Evolutionary conservation across 2,888 invertebrate species (phyloP), one percentile per base, ranked within the genome.

Genomic region (Sericinus montela): DNA sequence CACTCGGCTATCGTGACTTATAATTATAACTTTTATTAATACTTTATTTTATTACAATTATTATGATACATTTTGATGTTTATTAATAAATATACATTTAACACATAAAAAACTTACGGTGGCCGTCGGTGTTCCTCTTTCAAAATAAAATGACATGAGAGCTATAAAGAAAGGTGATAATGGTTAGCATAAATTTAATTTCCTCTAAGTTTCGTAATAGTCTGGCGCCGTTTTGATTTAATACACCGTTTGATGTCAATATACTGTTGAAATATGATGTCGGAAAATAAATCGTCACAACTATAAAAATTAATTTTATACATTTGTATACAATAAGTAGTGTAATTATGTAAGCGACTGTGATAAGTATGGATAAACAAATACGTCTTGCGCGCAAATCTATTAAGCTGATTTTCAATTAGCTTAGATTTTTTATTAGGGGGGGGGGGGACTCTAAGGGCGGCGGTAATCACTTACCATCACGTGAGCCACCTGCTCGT

Each of bases 221-320:
- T 3, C 32, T 23, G 45, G 45, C 50, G 37, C 45, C 45, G 16
- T 41, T 36, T 37, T 45, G 37, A 45, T 51, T 51, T 45, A 42
- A 45, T 41, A 42, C 34, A n/a, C 32, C 9, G 41, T 51, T 51
- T 51, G 50, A 51, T 45, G 45, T 51, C 37, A 37, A 41, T 51
- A 38, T 37, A 41, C 13, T 37, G 8, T 41, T 42, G 13, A 45
- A 37, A 42, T 16, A 42, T 41, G 37, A 50, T 37, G 48, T 30
- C 25, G 23, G 23, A 30, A 35, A 36, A 50, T 45, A 40, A 45
- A 40, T 50, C 15, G 29, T 28, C 3, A 1, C 13, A 15, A 0
- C 8, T 37, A 48, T 43, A 43, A 32, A 43, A 29, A 48, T 34
- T 15, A 14, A 25, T 25, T 25, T 5, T 8, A 25, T 25, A 14